Conservation (phyloP, 1,140 invertebrate species). For the Arctopsyche grandis region DNA sequence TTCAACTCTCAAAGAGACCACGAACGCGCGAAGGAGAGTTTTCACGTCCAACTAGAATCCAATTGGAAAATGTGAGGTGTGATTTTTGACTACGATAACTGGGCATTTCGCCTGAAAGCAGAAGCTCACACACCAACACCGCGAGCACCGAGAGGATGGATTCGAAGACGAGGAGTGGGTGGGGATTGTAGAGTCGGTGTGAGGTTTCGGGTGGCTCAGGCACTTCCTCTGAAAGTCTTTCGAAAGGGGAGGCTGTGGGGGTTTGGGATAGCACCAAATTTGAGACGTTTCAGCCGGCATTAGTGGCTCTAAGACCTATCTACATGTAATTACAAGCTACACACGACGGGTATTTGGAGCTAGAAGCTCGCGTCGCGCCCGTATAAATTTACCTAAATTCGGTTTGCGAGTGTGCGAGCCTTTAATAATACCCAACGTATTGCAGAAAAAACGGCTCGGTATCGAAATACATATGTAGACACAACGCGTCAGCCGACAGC, state of each 20-base stretch:
- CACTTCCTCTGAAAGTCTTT: background rate
- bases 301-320: conserved; percentile 39
- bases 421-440: conserved; percentile 2
- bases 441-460: background rate
- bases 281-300: conserved; percentile 44
- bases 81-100: background rate
- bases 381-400: conserved; percentile 28
- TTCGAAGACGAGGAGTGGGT: background rate
- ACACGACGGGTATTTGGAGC: conserved; percentile 16
- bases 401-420: background rate
- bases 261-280: conserved; percentile 39
- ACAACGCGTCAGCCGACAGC: background rate
- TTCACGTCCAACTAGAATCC: too few relatives aligned
- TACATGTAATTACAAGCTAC: conserved; percentile 45
- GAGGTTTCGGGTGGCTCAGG: conserved; percentile 4
- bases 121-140: background rate
- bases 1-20: too few relatives aligned
- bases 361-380: background rate
- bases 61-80: background rate
- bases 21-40: too few relatives aligned
- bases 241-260: background rate
- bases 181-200: background rate
- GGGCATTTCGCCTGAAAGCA: background rate
- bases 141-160: background rate
- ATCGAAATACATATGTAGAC: background rate